A percentile compares a stretch with the other conserved stretches of the same genome.
phyloP scores from a whole-genome alignment of 2,888 invertebrate species.

The Eupeodes luniger region DNA sequence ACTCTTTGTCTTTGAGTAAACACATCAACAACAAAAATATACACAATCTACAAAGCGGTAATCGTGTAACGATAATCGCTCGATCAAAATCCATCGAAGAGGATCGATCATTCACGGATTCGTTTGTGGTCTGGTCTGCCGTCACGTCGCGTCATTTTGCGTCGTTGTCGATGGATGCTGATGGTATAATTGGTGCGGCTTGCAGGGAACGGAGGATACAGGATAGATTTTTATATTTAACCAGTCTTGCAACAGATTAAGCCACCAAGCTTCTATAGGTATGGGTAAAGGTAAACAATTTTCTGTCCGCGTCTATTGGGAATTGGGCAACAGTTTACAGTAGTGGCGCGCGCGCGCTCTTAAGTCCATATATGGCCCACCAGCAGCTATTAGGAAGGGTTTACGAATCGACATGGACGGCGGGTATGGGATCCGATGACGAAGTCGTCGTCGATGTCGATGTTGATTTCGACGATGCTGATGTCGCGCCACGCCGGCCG shows the following conservation, averaged over 20 bases:
- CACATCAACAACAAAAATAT: conserved; percentile 26
- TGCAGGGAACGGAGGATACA: background rate
- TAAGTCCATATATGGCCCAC: conserved; percentile 58
- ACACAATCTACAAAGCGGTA: conserved; percentile 67
- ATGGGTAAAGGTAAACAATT: conserved; percentile 37
- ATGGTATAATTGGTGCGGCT: conserved; percentile 29
- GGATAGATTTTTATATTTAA: conserved; percentile 14
- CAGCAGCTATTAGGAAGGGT: conserved; percentile 42
- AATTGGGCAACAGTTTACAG: conserved; percentile 53
- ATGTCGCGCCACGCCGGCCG: conserved; percentile 5
- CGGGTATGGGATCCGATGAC: background rate
- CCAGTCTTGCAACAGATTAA: conserved; percentile 47
- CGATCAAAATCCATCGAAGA: conserved; percentile 74
- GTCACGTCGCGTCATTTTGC: no score
- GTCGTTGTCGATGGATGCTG: background rate
- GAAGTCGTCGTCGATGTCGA: background rate
- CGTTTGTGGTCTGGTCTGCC: conserved; percentile 1
- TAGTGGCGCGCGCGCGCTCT: conserved; percentile 30
- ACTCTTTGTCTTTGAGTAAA: background rate
- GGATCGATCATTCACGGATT: conserved; percentile 73
- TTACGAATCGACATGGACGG: conserved; percentile 1
- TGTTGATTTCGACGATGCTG: background rate
- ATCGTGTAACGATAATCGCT: conserved; percentile 75
- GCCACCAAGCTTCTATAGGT: conserved; percentile 35
- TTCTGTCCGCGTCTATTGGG: conserved; percentile 27